Evolutionary conservation across 2,797 vertebrate genomes (phyloP), one percentile per base, ranked within the genome.

Genomic region (Todus mexicanus): DNA sequence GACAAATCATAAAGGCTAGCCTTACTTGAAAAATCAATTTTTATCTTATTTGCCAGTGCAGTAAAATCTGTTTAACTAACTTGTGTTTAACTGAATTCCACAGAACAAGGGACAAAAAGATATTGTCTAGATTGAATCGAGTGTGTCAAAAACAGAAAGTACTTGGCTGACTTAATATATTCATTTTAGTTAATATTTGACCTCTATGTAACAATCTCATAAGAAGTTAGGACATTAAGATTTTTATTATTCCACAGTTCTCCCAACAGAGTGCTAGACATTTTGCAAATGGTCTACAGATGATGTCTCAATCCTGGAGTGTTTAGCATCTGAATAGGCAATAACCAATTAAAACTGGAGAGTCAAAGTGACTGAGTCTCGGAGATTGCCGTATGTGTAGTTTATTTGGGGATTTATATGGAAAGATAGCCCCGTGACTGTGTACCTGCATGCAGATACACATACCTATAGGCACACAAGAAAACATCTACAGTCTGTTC

Each of bases 51-150:
- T 94, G 40, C 60, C 31, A 54, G 20, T 77, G 43, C 73, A 93
- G 54, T 76, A 82, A 70, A 83, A 75, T 93, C 57, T 64, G 15
- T 90, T 75, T 57, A 88, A 88, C 59, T 91, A 88, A 33, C 43
- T 59, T 59, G 21, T 43, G 11, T 88, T 96, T 93, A 87, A 91
- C 73, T 77, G 76, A 91, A 75, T 95, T 89, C 60, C 7, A 33
- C 27, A 66, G 60, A 84, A 57, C 45, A 80, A 89, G 71, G 78
- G 73, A 77, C 12, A 72, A 76, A 68, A 91, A 81, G 15, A 56
- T 85, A 11, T 60, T 70, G 42, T 69, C 63, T 51, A 68, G 21
- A 75, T 78, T 86, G 80, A 75, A 81, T 5, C 11, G 7, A 7
- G 7, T 47, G 14, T 53, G 5, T 63, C 81, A 31, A 83, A 88